Conservation (phyloP, 2,113 vertebrate genomes). For the human (Homo sapiens) region GRCh38 chr2:237393001-237393500, state of each 20-base stretch:
- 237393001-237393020: not conserved
- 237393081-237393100: accelerated
- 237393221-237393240: not conserved
- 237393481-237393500: too few species aligned
- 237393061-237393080: not conserved
- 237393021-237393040: not conserved
- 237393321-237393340: not conserved
- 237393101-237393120: accelerated
- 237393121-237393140: not conserved
- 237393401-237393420: not conserved
- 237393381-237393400: not conserved
- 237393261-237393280: not conserved
- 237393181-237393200: not conserved
- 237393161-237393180: not conserved
- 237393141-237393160: not conserved
- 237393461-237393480: not conserved
- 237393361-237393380: too few species aligned
- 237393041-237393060: too few species aligned
- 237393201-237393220: not conserved
- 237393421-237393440: accelerated
- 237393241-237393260: accelerated
- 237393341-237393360: not conserved
- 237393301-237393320: not conserved
- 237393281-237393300: accelerated
- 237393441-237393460: not conserved